Evolutionary conservation across 2,113 vertebrate genomes (phyloP).

Genomic region (Elaphurus davidianus): DNA sequence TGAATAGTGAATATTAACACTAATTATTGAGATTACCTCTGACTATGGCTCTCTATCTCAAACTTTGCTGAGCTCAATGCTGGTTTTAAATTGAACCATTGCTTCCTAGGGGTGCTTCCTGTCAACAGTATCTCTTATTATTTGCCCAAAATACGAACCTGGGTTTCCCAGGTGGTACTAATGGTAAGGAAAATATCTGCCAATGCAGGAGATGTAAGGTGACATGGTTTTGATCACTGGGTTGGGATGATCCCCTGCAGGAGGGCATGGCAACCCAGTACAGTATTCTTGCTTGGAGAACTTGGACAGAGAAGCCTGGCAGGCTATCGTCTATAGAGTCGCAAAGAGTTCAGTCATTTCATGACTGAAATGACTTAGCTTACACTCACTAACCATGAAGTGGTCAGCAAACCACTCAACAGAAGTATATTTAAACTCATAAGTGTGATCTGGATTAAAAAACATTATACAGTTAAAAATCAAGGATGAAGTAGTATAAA

Average conservation of each 20-base stretch:
- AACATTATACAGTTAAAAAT: not conserved
- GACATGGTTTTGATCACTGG: not conserved
- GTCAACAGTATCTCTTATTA: not conserved
- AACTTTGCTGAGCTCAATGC: not conserved
- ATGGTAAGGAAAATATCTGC: not conserved
- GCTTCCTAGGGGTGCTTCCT: not conserved
- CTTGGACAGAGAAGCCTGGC: not conserved
- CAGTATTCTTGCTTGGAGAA: not conserved
- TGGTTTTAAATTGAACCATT: not conserved
- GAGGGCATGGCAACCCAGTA: not conserved
- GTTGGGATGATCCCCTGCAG: not conserved
- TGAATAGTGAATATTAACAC: not conserved
- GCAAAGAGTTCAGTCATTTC: not conserved
- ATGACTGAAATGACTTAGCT: not conserved
- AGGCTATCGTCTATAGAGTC: rapidly evolving
- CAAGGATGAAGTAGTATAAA: not conserved
- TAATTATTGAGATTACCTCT: not conserved
- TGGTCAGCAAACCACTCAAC: not conserved
- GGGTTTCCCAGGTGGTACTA: not conserved
- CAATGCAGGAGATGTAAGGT: not conserved
- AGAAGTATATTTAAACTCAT: not conserved
- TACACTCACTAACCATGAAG: not conserved
- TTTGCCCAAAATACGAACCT: not conserved
- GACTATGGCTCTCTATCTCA: not conserved
- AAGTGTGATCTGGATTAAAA: not conserved